Evolutionary conservation across 2,888 invertebrate genomes (phyloP), one percentile per base, ranked within the genome.

Genomic region (Cordilura impudica): DNA sequence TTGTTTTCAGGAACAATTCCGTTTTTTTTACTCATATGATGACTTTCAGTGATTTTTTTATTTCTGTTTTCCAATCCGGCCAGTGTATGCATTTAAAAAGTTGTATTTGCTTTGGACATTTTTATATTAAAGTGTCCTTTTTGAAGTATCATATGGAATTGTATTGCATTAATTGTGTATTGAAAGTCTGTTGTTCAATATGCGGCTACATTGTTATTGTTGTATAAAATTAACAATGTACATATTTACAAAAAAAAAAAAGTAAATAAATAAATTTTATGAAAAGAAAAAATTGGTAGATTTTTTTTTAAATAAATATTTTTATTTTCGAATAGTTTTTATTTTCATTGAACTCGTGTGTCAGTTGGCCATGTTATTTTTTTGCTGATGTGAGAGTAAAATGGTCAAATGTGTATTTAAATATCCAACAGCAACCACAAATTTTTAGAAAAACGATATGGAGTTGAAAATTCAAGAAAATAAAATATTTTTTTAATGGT

Each of bases 141-240:
- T 39, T 39, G 35, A 39, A 39, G n/a, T 39, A n/a, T 12, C n/a
- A 39, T 54, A 16, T 8, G 14, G 31, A n/a, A 56, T 65, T 63
- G 39, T 26, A 23, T 35, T 26, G 18, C 65, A 65, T n/a, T n/a
- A n/a, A n/a, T n/a, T 56, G 47, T 21, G 66, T 45, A 69, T 75
- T 63, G 69, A 69, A 39, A 69, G n/a, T n/a, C n/a, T 75, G 47
- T 70, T 18, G 12, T 75, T 70, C 63, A 69, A 70, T 70, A 49
- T 75, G 75, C 60, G 63, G 49, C 69, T 70, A 18, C 66, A 75
- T 79, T 79, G 74, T 75, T 79, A 79, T 79, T 79, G 71, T 74
- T 74, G 71, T 75, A 79, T 75, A 79, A 71, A 66, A 67, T 71
- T 70, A 74, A 71, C 70, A 66, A 66, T 45, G 51, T 63, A 66